Evolutionary conservation across 2,797 vertebrate species (phyloP).

Genomic region (Tragopan temminckii): DNA sequence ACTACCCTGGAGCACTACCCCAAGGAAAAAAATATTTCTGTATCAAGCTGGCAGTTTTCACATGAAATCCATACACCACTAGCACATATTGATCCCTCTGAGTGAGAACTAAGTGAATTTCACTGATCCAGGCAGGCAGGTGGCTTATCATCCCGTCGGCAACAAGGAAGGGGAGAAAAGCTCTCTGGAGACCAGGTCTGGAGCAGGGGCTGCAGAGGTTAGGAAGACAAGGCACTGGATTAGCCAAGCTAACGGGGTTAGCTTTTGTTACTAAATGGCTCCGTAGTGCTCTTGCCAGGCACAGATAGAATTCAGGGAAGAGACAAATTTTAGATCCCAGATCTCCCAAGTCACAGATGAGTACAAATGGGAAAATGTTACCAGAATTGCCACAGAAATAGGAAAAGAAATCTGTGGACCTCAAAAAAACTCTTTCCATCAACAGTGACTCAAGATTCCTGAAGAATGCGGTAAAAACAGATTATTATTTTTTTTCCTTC

Average conservation of each 20-base stretch:
- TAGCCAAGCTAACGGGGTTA: neutral
- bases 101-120: slow-evolving; percentile 5
- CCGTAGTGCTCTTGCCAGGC: neutral
- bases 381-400: neutral
- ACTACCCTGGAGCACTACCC: slow-evolving; percentile 24
- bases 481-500: neutral
- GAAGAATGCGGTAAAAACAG: neutral
- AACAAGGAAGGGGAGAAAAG: neutral
- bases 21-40: neutral
- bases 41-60: slow-evolving; percentile 11
- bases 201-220: neutral
- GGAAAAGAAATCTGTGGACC: neutral
- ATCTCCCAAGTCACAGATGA: neutral
- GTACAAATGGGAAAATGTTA: neutral
- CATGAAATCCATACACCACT: slow-evolving; percentile 30
- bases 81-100: slow-evolving; percentile 45
- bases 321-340: neutral
- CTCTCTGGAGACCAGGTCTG: neutral
- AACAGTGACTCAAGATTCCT: neutral
- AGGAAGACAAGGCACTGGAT: neutral
- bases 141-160: slow-evolving; percentile 1
- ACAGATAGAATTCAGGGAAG: neutral
- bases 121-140: slow-evolving; percentile 28
- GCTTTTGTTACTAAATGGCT: neutral
- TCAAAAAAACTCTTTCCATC: neutral